A percentile compares a stretch with the other conserved stretches of the same genome.
phyloP scores from a whole-genome alignment of 2,797 vertebrate genomes.

The Hirundo rustica region DNA sequence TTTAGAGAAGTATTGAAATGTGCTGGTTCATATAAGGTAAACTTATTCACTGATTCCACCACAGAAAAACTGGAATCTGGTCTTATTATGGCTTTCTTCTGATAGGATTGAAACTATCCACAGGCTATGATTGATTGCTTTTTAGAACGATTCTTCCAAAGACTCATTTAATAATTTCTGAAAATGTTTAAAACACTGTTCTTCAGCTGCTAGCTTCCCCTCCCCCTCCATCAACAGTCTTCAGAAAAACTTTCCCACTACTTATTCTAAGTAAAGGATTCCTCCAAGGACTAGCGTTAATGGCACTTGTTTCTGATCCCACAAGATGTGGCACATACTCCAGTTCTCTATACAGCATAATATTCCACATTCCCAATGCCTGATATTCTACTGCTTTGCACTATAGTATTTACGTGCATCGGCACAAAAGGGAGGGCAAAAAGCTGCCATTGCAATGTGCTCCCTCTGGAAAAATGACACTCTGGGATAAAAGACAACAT shows the following conservation, averaged over 20 bases:
- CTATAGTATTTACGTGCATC: background rate
- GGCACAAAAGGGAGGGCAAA: background rate
- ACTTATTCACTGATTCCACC: background rate
- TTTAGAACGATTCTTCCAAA: background rate
- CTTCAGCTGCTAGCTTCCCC: background rate
- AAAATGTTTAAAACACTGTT: background rate
- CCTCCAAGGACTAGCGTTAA: background rate
- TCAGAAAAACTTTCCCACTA: background rate
- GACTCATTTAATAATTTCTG: background rate
- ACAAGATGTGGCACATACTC: background rate
- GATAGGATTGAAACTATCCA: background rate
- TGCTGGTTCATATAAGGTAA: background rate
- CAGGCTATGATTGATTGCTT: fast-evolving
- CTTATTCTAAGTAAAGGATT: background rate
- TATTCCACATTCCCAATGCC: background rate
- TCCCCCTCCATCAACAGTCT: fast-evolving
- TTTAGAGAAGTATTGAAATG: background rate
- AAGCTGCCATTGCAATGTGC: background rate
- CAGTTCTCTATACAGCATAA: background rate
- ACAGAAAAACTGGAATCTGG: background rate
- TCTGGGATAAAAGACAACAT: background rate
- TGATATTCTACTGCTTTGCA: background rate
- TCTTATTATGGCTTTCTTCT: background rate
- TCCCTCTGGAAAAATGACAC: background rate
- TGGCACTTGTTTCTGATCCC: background rate